These are phyloP conservation scores for Halichoeres trimaculatus DNA, from an alignment of 2,113 vertebrate species.

Conservation along the genomic window DNA sequence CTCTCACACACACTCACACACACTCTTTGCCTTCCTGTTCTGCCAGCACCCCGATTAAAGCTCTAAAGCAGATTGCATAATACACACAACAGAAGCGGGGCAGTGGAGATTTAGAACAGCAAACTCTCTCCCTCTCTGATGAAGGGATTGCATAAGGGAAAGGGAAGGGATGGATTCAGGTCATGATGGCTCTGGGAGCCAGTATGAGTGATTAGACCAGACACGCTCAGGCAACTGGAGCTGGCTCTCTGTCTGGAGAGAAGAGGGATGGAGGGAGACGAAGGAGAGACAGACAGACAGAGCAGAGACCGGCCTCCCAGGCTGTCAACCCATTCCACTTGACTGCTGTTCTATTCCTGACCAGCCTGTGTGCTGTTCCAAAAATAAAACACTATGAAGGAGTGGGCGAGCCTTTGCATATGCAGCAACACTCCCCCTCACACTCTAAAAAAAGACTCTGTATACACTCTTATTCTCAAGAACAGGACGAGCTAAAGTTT, in stretches of 20 bases:
- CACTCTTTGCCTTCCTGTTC: constrained; percentile 34
- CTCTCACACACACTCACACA: constrained; percentile 11
- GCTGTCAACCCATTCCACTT: constrained; percentile 61
- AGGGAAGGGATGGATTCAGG: constrained; percentile 77
- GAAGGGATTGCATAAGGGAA: constrained; percentile 80
- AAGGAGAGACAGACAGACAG: constrained; percentile 32
- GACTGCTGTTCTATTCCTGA: constrained; percentile 74
- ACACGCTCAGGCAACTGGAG: constrained; percentile 68
- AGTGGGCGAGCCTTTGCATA: constrained; percentile 44
- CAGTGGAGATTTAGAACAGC: constrained; percentile 82
- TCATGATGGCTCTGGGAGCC: constrained; percentile 71
- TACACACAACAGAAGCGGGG: constrained; percentile 72
- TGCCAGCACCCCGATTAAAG: constrained; percentile 69
- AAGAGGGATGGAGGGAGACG: constrained; percentile 14
- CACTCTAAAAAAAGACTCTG: constrained; percentile 21
- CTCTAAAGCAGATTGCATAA: constrained; percentile 79
- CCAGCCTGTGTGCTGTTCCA: constrained; percentile 61
- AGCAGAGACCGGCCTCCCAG: constrained; percentile 52
- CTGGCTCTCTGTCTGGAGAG: constrained; percentile 56
- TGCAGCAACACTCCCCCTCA: constrained; percentile 32
- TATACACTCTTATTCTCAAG: background rate
- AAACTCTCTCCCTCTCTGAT: constrained; percentile 53
- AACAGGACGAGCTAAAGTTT: background rate
- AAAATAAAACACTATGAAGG: constrained; percentile 74
- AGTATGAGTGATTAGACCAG: constrained; percentile 77